Conservation (phyloP, 2,113 vertebrate genomes). For the Butorides virescens region DNA sequence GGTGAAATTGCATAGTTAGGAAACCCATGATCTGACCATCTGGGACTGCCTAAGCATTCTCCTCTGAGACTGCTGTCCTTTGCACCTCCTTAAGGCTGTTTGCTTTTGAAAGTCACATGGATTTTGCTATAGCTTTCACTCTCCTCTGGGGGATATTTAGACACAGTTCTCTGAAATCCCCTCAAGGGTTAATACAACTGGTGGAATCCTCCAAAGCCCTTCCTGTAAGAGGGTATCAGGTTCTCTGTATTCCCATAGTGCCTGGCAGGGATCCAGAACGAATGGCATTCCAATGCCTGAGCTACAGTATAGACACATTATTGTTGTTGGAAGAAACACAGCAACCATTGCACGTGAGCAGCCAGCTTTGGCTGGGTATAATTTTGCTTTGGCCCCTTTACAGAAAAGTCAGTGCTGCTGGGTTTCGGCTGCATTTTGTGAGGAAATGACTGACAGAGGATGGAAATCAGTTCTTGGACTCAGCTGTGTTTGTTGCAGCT, state of each 20-base stretch:
- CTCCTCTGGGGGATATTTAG: background rate
- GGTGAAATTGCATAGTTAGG: background rate
- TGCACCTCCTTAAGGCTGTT: background rate
- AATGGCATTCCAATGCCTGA: background rate
- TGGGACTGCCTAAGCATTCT: background rate
- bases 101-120: background rate
- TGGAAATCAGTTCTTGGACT: background rate
- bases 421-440: background rate
- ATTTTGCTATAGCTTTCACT: background rate
- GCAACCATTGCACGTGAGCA: background rate
- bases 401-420: background rate
- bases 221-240: background rate
- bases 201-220: background rate
- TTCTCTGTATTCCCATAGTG: background rate
- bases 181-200: background rate
- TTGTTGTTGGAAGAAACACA: background rate
- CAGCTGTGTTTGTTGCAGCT: background rate
- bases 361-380: background rate
- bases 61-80: background rate
- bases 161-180: background rate
- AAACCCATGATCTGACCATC: background rate
- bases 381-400: background rate
- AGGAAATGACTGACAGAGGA: background rate
- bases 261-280: background rate
- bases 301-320: background rate